Conservation (phyloP, 1,140 invertebrate species). For the Drosophila tropicalis region DNA sequence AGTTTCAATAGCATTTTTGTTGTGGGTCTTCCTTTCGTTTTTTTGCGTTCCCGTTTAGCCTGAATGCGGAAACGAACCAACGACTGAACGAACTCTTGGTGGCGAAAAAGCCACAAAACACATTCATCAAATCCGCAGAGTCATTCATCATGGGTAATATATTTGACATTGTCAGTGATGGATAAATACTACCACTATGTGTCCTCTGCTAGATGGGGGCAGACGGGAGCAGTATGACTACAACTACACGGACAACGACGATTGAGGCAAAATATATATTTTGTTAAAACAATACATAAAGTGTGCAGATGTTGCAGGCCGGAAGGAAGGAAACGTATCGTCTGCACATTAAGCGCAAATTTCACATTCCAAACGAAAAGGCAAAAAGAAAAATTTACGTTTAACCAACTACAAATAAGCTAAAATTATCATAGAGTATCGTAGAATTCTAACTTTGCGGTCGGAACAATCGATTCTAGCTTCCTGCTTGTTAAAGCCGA, state of each 20-base stretch:
- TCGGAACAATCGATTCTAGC: too few species aligned
- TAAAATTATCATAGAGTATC: neutral
- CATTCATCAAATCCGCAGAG: slow-evolving; percentile 80
- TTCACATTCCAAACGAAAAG: slow-evolving; percentile 8
- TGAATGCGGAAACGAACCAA: slow-evolving; percentile 17
- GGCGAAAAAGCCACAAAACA: slow-evolving; percentile 75
- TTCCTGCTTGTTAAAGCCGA: too few species aligned
- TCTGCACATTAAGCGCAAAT: slow-evolving; percentile 16
- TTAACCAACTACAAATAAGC: neutral
- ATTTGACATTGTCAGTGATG: slow-evolving; percentile 81
- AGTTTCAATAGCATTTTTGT: slow-evolving; percentile 48
- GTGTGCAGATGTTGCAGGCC: slow-evolving; percentile 84
- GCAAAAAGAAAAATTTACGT: neutral
- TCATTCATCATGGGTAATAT: slow-evolving; percentile 81
- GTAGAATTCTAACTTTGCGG: too few species aligned
- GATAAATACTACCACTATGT: slow-evolving; percentile 70
- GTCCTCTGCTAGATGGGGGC: slow-evolving; percentile 5
- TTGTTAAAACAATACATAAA: slow-evolving; percentile 13
- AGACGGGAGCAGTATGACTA: neutral
- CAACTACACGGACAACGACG: neutral
- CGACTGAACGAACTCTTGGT: slow-evolving; percentile 37
- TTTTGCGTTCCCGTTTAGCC: neutral
- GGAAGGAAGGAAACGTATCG: neutral
- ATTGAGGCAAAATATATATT: slow-evolving; percentile 12
- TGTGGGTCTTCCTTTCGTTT: slow-evolving; percentile 11